Evolutionary conservation across 2,113 vertebrate species (phyloP), one percentile per base, ranked within the genome.

Genomic region (Crotalus viridis): DNA sequence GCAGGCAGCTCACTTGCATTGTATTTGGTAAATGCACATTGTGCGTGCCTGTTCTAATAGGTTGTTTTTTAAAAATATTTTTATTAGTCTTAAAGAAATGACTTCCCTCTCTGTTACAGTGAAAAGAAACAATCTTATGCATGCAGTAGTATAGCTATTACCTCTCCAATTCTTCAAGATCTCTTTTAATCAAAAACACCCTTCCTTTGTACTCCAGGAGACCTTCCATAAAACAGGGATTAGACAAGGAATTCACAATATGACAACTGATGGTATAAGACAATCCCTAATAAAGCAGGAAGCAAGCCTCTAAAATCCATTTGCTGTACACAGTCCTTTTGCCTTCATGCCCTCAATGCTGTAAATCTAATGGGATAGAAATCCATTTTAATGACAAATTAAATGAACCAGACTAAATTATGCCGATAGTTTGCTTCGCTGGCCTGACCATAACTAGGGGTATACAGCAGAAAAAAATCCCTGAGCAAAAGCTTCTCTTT

Each of bases 381-480:
- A 93, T 81, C 87, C 8, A 88, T 93, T 74, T 86, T 69, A 10
- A 48, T 92, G 56, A 94, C 85, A 93, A 90, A 81, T 52, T 95
- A 26, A 24, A 96, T 1, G 5, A 15, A 89, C 93, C 94, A 91
- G 92, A 90, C 57, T 92, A 54, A 9, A 92, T 94, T 56, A 93
- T 0, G 4, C 48, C 55, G 92, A 90, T 54, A 95, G 85, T 94
- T 92, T 0, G 81, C n/a, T 91, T 94, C 59, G 74, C 19, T 51
- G 74, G 93, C 90, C 7, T 94, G 94, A 52, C 52, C 19, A 59
- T 39, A 91, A 56, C 85, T 24, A 89, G n/a, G 13, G 33, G 89
- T 94, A 54, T 55, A 95, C 91, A 17, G 10, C 56, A 90, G 91
- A 95, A 61, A 95, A 46, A 95, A 95, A 85, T 46, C 33, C 28